These are phyloP conservation scores for Drosophila oshimai DNA, from an alignment of 1,140 invertebrate genomes.

Conservation along the genomic window DNA sequence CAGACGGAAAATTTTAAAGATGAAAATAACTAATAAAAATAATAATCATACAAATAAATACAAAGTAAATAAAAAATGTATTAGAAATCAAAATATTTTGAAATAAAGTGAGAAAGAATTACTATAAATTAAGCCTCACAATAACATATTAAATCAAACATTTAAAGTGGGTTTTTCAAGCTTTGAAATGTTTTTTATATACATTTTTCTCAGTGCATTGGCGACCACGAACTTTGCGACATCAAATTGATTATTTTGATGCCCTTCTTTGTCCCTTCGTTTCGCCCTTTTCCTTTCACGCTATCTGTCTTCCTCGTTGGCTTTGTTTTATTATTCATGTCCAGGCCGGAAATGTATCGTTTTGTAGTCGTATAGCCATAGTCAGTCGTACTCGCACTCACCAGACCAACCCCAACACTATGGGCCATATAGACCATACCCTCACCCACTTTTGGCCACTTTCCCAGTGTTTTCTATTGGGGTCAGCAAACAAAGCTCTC, in stretches of 20 bases:
- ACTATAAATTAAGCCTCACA: too few relatives aligned
- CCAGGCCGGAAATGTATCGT: conserved; percentile 69
- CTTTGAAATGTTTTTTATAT: too few relatives aligned
- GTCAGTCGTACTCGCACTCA: conserved; percentile 43
- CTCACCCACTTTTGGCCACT: not conserved
- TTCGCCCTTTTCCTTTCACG: not conserved
- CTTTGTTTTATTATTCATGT: conserved; percentile 41
- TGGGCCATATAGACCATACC: conserved; percentile 2
- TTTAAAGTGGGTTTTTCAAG: too few relatives aligned
- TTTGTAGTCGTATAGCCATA: conserved; percentile 38
- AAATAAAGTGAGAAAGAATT: too few relatives aligned
- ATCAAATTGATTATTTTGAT: conserved; percentile 58
- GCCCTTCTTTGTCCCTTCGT: conserved; percentile 4
- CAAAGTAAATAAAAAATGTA: too few relatives aligned
- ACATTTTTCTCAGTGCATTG: not conserved
- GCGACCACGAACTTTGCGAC: conserved; percentile 40
- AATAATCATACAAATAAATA: too few relatives aligned
- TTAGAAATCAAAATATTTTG: too few relatives aligned
- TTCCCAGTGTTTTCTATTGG: conserved; percentile 5
- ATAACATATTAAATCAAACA: too few relatives aligned
- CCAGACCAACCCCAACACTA: conserved; percentile 37
- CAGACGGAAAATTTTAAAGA: not conserved
- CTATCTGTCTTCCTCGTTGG: conserved; percentile 20
- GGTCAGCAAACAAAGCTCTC: conserved; percentile 12
- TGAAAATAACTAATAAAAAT: not conserved